phyloP scores from a whole-genome alignment of 2,888 invertebrate genomes.

The Rhingia rostrata region DNA sequence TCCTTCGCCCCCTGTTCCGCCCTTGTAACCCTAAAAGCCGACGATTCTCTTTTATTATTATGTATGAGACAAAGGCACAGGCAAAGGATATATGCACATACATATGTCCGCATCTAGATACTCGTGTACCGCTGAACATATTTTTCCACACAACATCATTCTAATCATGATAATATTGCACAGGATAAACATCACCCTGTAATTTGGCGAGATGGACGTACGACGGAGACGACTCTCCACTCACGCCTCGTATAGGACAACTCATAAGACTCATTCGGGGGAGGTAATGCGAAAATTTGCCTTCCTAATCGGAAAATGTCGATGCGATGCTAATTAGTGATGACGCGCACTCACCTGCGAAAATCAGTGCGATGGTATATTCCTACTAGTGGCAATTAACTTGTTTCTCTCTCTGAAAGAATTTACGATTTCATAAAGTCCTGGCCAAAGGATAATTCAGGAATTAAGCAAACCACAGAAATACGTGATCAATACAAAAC shows the following conservation, averaged over 20 bases:
- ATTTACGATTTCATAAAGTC: slow-evolving; percentile 67
- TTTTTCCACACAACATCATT: slow-evolving; percentile 15
- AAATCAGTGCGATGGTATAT: slow-evolving; percentile 17
- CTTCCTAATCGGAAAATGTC: slow-evolving; percentile 17
- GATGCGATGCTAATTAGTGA: slow-evolving; percentile 44
- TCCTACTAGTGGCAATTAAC: slow-evolving; percentile 54
- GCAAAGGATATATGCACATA: slow-evolving; percentile 5
- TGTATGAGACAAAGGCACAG: slow-evolving; percentile 60
- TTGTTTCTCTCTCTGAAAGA: slow-evolving; percentile 36
- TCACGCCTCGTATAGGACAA: too few species aligned
- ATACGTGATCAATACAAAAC: slow-evolving; percentile 70
- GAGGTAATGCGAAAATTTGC: slow-evolving; percentile 3
- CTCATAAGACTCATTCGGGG: neutral
- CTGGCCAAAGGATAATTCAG: slow-evolving; percentile 50
- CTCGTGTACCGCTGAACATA: slow-evolving; percentile 28
- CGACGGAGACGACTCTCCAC: neutral
- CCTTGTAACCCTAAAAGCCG: slow-evolving; percentile 53
- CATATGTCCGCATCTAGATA: neutral
- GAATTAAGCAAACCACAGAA: slow-evolving; percentile 67
- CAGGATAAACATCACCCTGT: neutral
- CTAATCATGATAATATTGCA: slow-evolving; percentile 38
- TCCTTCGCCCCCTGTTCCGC: slow-evolving; percentile 35
- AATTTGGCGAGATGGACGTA: slow-evolving; percentile 16
- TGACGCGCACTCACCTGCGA: slow-evolving; percentile 30
- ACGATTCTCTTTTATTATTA: slow-evolving; percentile 56